Conservation (phyloP, 2,888 invertebrate genomes). For the Zygaena filipendulae region DNA sequence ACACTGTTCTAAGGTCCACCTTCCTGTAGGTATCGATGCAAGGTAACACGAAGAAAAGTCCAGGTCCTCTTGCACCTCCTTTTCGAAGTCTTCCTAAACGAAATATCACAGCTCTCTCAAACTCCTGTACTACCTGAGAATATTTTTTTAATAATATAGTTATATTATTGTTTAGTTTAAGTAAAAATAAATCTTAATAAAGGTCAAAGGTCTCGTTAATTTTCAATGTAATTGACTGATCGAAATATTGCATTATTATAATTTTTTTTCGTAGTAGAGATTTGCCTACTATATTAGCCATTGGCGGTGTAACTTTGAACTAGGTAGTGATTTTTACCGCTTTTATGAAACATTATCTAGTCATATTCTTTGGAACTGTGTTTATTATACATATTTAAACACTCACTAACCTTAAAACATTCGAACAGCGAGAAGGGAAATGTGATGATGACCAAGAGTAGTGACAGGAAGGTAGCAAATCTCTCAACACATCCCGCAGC, state of each 20-base stretch:
- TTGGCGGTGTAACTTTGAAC: too few species aligned
- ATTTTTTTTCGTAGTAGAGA: too few species aligned
- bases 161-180: too few species aligned
- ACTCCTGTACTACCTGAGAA: conserved; percentile 82
- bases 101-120: conserved; percentile 90
- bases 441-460: conserved; percentile 78
- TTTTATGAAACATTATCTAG: too few species aligned
- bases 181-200: too few species aligned
- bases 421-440: conserved; percentile 86
- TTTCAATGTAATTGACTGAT: too few species aligned
- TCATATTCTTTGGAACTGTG: too few species aligned
- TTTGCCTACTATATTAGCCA: too few species aligned
- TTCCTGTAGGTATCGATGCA: conserved; percentile 94
- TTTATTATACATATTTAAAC: too few species aligned
- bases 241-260: too few species aligned
- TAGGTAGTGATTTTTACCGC: too few species aligned
- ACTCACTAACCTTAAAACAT: conserved; percentile 85
- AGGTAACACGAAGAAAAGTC: conserved; percentile 93
- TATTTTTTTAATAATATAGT: conserved; percentile 4
- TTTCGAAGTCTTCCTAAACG: conserved; percentile 81
- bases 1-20: conserved; percentile 92
- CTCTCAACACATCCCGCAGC: conserved; percentile 79
- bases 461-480: conserved; percentile 76
- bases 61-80: conserved; percentile 86
- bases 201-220: too few species aligned